These are phyloP conservation scores for Hippopotamus amphibius DNA, from an alignment of 2,113 vertebrate genomes.

Conservation along the genomic window DNA sequence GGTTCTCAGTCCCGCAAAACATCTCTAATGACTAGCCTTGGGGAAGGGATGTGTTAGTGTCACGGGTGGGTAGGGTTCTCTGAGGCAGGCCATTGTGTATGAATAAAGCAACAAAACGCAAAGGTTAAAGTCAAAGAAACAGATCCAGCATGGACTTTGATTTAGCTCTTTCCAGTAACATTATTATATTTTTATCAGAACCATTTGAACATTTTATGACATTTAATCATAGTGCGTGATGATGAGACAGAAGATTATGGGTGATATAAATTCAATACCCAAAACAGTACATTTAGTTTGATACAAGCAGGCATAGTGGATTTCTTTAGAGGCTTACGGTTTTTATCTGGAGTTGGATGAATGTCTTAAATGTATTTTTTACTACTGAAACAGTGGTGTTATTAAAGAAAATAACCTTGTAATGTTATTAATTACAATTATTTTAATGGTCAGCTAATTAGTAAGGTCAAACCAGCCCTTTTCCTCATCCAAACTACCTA, in stretches of 20 bases:
- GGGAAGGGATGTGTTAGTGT: too few relatives aligned
- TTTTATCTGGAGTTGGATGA: not conserved
- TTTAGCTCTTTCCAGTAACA: too few relatives aligned
- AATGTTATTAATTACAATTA: too few relatives aligned
- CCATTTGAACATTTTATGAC: not conserved
- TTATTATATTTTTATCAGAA: not conserved
- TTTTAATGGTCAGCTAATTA: not conserved
- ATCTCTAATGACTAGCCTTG: too few relatives aligned
- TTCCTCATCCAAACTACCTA: not conserved
- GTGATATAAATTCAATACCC: not conserved
- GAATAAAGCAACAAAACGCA: too few relatives aligned
- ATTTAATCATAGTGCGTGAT: not conserved
- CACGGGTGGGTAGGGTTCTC: too few relatives aligned
- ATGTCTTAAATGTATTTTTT: not conserved
- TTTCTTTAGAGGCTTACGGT: too few relatives aligned
- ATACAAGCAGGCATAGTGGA: fast-evolving
- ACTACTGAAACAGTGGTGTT: too few relatives aligned
- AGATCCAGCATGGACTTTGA: too few relatives aligned
- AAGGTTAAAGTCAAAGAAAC: too few relatives aligned
- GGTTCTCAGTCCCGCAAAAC: too few relatives aligned
- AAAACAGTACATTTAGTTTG: not conserved
- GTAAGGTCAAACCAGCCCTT: fast-evolving
- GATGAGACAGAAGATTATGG: not conserved
- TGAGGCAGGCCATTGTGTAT: too few relatives aligned
- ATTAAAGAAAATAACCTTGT: not conserved